Evolutionary conservation across 2,888 invertebrate genomes (phyloP).

Genomic region (Bedellia somnulentella): DNA sequence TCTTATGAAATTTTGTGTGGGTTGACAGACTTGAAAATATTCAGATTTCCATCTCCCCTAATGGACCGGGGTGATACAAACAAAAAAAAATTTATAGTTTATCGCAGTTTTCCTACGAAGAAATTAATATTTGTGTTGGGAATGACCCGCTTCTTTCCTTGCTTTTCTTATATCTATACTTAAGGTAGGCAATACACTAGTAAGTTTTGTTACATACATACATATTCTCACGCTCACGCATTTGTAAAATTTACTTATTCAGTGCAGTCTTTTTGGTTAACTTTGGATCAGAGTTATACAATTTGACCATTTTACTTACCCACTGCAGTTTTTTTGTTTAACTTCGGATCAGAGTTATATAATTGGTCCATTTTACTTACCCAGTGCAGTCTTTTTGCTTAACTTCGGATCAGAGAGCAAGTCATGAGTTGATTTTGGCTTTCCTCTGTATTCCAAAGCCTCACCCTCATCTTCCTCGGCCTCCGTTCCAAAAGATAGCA

Average conservation of each 20-base stretch:
- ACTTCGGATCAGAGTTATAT: constrained; percentile 86
- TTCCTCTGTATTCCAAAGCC: constrained; percentile 70
- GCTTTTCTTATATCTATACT: too few relatives aligned
- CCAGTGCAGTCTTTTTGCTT: constrained; percentile 70
- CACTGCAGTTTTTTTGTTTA: constrained; percentile 68
- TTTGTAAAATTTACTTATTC: constrained; percentile 23
- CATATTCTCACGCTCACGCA: too few relatives aligned
- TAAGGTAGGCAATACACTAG: too few relatives aligned
- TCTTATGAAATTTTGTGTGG: too few relatives aligned
- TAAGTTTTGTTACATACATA: too few relatives aligned
- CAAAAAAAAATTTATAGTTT: too few relatives aligned
- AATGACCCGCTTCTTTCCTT: too few relatives aligned
- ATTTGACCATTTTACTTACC: neutral
- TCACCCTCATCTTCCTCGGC: constrained; percentile 96
- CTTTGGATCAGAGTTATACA: constrained; percentile 88
- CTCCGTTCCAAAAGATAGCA: constrained; percentile 95
- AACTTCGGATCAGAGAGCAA: constrained; percentile 86
- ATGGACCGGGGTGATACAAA: too few relatives aligned
- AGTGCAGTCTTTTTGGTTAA: constrained; percentile 73
- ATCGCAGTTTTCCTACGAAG: too few relatives aligned
- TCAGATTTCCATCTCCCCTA: too few relatives aligned
- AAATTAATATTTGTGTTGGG: too few relatives aligned
- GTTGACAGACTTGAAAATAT: too few relatives aligned
- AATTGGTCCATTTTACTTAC: constrained; percentile 19
- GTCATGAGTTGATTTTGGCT: constrained; percentile 95